These are phyloP conservation scores for Helicorthomorpha holstii DNA, from an alignment of 1,140 invertebrate species.

Conservation along the genomic window DNA sequence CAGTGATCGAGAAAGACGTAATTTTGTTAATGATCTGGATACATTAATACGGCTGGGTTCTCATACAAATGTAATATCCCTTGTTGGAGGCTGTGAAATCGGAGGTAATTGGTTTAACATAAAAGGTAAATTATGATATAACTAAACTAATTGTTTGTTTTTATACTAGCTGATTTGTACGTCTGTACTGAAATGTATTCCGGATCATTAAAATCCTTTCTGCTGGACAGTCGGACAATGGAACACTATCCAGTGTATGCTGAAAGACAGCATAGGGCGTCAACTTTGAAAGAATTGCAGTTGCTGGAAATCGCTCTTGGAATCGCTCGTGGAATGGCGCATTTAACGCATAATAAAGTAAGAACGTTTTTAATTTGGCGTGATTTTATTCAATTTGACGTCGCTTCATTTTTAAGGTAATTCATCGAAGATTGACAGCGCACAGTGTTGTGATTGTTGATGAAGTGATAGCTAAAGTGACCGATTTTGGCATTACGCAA, in stretches of 20 bases:
- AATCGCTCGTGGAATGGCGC: conserved; percentile 45
- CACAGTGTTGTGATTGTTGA: conserved; percentile 46
- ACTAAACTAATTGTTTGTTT: too few relatives aligned
- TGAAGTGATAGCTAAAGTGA: conserved; percentile 45
- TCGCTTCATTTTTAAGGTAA: conserved; percentile 32
- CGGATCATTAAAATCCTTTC: conserved; percentile 44
- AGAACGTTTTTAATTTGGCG: conserved; percentile 7
- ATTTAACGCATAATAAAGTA: conserved; percentile 36
- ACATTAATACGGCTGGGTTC: conserved; percentile 43
- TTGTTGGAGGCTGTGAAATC: conserved; percentile 62
- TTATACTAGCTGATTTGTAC: background rate
- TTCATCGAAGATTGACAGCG: conserved; percentile 51
- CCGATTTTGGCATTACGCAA: conserved; percentile 47
- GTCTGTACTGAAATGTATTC: conserved; percentile 47
- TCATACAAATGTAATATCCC: conserved; percentile 49
- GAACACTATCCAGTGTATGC: conserved; percentile 30
- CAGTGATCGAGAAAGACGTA: conserved; percentile 1
- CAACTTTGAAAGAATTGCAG: conserved; percentile 39
- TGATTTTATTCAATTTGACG: conserved; percentile 3
- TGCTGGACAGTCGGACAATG: conserved; percentile 41
- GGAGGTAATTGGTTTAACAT: too few relatives aligned
- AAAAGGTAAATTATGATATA: too few relatives aligned
- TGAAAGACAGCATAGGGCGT: conserved; percentile 34
- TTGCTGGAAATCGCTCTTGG: conserved; percentile 36
- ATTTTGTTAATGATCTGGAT: conserved; percentile 39